A percentile compares a stretch with the other conserved stretches of the same genome.
phyloP scores from a whole-genome alignment of 2,113 vertebrate genomes.

The Sula dactylatra region DNA sequence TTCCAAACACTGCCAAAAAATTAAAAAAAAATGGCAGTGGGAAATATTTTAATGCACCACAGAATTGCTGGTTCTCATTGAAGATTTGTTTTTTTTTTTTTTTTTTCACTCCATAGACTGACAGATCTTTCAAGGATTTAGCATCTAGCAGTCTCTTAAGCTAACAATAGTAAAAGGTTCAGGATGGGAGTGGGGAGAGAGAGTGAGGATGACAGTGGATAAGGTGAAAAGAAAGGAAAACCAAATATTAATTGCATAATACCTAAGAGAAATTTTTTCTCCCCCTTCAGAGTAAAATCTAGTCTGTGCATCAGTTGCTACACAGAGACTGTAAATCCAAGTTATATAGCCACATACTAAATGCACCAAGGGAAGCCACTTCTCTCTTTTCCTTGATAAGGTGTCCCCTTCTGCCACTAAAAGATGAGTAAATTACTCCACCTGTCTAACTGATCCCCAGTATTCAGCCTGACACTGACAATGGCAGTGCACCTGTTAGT shows the following conservation, averaged over 20 bases:
- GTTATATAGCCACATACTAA: background rate
- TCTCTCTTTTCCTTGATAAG: slow-evolving; percentile 45
- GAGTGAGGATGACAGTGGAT: background rate
- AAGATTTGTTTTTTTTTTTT: background rate
- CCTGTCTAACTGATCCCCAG: slow-evolving; percentile 60
- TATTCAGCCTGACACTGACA: slow-evolving; percentile 53
- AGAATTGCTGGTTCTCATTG: background rate
- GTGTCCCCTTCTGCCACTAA: slow-evolving; percentile 23
- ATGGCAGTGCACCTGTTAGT: slow-evolving; percentile 67
- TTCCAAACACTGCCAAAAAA: background rate
- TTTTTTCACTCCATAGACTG: background rate
- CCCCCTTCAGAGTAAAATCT: background rate
- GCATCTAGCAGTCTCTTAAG: background rate
- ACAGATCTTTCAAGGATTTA: background rate
- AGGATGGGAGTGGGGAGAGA: background rate
- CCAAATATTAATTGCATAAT: background rate
- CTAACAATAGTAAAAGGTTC: background rate
- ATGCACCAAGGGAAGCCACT: background rate
- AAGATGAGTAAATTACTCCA: slow-evolving; percentile 60
- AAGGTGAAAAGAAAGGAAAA: background rate
- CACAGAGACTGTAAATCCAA: background rate
- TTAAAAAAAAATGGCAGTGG: background rate
- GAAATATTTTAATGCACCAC: background rate
- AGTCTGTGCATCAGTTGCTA: background rate
- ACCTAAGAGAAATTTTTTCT: background rate